Conservation (phyloP, 2,888 invertebrate species). For the Eupithecia dodoneata region DNA sequence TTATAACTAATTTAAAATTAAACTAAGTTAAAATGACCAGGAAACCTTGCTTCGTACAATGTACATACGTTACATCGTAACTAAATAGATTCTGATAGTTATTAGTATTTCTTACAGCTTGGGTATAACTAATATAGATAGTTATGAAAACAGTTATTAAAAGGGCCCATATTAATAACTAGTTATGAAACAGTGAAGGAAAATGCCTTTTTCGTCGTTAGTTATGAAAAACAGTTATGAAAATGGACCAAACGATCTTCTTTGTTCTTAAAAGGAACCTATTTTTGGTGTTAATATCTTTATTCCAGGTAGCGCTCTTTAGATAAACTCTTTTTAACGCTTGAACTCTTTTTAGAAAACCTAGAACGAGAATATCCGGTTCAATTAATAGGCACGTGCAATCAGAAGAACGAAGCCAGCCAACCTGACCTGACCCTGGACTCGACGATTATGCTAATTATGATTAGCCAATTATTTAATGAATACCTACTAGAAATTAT, state of each 20-base stretch:
- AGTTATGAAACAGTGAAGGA: no score
- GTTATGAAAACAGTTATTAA: no score
- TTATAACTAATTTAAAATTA: background rate
- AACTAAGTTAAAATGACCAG: no score
- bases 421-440: conserved; percentile 2
- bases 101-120: background rate
- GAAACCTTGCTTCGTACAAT: no score
- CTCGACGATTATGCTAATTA: background rate
- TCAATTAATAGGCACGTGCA: background rate
- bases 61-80: no score
- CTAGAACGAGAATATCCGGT: background rate
- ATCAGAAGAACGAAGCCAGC: background rate
- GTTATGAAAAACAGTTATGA: no score
- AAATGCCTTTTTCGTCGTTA: no score
- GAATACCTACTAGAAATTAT: background rate
- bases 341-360: background rate
- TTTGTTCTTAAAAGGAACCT: background rate
- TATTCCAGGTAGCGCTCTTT: background rate
- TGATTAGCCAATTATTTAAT: conserved; percentile 9
- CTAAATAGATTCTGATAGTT: background rate
- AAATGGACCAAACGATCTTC: background rate
- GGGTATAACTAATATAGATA: no score
- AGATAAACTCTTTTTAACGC: no score
- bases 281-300: background rate
- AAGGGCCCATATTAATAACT: no score